Evolutionary conservation across 2,113 vertebrate genomes (phyloP), one percentile per base, ranked within the genome.

Genomic region (Centrocercus urophasianus): DNA sequence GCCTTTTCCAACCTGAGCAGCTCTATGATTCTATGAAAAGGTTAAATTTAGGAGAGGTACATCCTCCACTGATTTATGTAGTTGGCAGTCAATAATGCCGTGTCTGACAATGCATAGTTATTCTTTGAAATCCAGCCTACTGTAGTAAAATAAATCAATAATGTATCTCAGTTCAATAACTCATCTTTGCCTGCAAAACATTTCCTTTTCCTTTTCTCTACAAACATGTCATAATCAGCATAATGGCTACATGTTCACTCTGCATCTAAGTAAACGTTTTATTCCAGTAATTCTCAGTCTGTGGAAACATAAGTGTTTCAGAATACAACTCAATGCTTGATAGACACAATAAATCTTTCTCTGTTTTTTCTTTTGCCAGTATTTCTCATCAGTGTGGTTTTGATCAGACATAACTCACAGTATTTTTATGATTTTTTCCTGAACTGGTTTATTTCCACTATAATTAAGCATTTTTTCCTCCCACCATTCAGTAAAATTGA

Each of bases 401-500:
- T 97, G 88, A 97, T 97, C 93, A 94, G 67, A 83, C 42, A 74
- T 48, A 93, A 78, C 69, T 85, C 48, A 20, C 75, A 83, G 91
- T 34, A 84, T 75, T 85, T 97, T 52, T 90, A 96, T 93, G 43
- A 94, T 90, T 90, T 86, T 90, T 70, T 71, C 60, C 83, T 56
- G 34, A 88, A 80, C 40, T 79, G 42, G 54, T 85, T 93, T 91
- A 89, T 95, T 97, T 97, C 94, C 13, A 1, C 32, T 71, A 50
- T 86, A 89, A 90, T 97, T 95, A 95, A 95, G 88, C 71, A 25
- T 91, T 83, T 93, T 90, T 69, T 83, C 67, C 75, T 88, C 71
- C 80, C 54, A 93, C n/a, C 32, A 65, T 73, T 93, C 50, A 78
- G 71, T 76, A 89, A 93, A 94, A 85, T 25, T 90, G 84, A 96